A percentile compares a stretch with the other conserved stretches of the same genome.
Conservation (phyloP, 2,113 vertebrate species). For the Psittacula cyanocephala region DNA sequence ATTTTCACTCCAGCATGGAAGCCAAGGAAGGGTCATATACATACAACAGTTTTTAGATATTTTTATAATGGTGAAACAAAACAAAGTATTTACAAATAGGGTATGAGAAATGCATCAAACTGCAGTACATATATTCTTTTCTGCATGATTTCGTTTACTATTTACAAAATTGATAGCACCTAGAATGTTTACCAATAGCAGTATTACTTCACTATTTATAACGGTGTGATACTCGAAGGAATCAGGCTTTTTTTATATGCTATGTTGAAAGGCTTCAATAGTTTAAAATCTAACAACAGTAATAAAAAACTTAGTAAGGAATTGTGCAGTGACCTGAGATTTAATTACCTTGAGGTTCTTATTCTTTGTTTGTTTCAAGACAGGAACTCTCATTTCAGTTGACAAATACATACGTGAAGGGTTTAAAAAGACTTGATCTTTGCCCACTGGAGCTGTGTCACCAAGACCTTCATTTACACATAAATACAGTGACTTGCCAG, state of each 20-base stretch:
- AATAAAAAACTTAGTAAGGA: neutral
- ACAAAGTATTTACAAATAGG: neutral
- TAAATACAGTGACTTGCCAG: neutral
- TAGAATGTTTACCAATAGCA: neutral
- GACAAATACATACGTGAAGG: neutral
- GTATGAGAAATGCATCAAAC: neutral
- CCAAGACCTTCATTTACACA: neutral
- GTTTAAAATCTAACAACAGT: neutral
- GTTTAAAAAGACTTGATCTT: neutral
- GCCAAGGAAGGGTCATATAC: neutral
- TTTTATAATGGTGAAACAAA: neutral
- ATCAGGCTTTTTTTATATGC: neutral
- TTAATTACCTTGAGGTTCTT: neutral
- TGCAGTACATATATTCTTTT: neutral
- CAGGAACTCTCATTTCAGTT: neutral
- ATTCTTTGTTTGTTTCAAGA: neutral
- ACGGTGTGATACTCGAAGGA: neutral
- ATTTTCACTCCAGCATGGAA: neutral
- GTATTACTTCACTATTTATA: neutral
- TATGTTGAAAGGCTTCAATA: neutral
- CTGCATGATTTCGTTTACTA: neutral
- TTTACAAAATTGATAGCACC: neutral
- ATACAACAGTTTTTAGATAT: neutral
- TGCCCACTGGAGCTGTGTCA: neutral
- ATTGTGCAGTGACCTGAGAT: neutral